Evolutionary conservation across 2,113 vertebrate species (phyloP).

Genomic region (Phrynosoma blainvillii): DNA sequence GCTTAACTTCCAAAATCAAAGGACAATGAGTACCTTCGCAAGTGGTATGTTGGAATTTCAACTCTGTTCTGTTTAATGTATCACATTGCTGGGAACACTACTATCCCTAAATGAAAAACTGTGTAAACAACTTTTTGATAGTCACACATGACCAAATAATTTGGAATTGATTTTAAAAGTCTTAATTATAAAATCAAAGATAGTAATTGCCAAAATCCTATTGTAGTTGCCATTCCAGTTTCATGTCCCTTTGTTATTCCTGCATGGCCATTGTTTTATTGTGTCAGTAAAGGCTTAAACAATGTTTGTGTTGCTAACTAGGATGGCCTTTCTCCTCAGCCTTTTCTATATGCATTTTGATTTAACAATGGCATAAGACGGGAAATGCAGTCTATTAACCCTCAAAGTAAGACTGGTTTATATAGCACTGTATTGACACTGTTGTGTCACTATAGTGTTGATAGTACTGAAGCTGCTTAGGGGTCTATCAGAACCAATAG

Average conservation of each 20-base stretch:
- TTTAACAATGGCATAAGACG: background rate
- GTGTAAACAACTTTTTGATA: conserved; percentile 30
- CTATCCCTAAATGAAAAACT: conserved; percentile 4
- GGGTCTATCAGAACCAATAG: too few species aligned
- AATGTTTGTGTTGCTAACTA: conserved; percentile 3
- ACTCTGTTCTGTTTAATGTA: background rate
- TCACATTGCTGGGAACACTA: background rate
- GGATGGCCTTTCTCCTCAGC: background rate
- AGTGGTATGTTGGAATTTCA: too few species aligned
- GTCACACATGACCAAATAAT: background rate
- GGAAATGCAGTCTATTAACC: too few species aligned
- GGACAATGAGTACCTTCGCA: too few species aligned
- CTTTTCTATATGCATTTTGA: background rate
- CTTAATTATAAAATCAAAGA: background rate
- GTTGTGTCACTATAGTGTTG: too few species aligned
- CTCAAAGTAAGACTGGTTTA: too few species aligned
- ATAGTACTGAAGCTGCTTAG: too few species aligned
- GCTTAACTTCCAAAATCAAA: too few species aligned
- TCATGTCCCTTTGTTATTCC: conserved; percentile 16
- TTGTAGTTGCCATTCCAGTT: too few species aligned
- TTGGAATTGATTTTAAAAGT: conserved; percentile 11
- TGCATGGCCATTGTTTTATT: conserved; percentile 7
- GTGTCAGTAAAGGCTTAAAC: conserved; percentile 19
- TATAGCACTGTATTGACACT: too few species aligned
- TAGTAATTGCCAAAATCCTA: too few species aligned